These are phyloP conservation scores for Nesoenas mayeri DNA, from an alignment of 2,113 vertebrate genomes.

Conservation along the genomic window DNA sequence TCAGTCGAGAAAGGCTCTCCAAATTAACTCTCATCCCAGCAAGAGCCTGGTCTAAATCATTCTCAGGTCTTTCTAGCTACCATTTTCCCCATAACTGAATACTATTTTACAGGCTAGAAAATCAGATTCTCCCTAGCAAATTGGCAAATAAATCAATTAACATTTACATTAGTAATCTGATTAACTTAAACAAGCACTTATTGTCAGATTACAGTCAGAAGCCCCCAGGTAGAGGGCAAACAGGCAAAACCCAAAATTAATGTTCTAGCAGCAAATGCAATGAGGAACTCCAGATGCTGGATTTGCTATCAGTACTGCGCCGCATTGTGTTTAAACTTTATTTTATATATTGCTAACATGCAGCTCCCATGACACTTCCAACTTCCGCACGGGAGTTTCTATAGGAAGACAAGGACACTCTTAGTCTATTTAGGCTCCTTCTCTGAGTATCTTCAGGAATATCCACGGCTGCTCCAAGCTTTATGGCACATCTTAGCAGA, in stretches of 20 bases:
- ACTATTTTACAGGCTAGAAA: neutral
- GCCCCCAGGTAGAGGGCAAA: neutral
- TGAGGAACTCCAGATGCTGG: neutral
- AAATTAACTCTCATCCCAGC: neutral
- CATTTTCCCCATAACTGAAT: neutral
- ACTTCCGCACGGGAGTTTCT: neutral
- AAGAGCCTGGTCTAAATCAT: neutral
- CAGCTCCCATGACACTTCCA: neutral
- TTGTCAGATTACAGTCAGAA: neutral
- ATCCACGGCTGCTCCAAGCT: neutral
- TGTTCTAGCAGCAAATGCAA: neutral
- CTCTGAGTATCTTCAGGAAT: neutral
- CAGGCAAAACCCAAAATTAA: neutral
- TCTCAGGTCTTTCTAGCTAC: neutral
- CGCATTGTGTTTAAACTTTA: neutral
- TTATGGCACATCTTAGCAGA: neutral
- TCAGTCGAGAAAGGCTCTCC: accelerated
- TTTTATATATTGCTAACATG: neutral
- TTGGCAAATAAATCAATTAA: neutral
- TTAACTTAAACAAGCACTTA: neutral
- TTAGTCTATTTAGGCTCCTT: neutral
- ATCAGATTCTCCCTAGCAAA: neutral
- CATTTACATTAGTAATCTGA: neutral
- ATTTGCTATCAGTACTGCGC: neutral
- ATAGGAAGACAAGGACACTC: neutral